A percentile compares a stretch with the other conserved stretches of the same genome.
These are phyloP conservation scores for Deroptyus accipitrinus DNA, from an alignment of 2,113 vertebrate genomes.

Conservation along the genomic window DNA sequence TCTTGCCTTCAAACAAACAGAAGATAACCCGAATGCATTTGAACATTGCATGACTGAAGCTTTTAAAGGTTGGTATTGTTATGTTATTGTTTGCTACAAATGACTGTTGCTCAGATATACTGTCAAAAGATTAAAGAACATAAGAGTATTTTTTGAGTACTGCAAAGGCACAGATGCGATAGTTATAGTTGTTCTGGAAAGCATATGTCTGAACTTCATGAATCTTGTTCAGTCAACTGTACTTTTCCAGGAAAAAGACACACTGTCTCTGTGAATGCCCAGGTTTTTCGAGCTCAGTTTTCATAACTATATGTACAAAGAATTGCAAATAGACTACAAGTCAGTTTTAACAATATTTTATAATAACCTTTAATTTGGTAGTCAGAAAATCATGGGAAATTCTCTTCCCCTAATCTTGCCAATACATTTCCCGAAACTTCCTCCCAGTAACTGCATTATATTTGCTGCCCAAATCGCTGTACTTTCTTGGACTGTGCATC, in stretches of 20 bases:
- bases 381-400: constrained; percentile 34
- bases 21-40: neutral
- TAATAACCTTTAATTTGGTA: neutral
- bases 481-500: neutral
- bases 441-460: neutral
- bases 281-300: neutral
- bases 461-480: neutral
- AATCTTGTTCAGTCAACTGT: neutral
- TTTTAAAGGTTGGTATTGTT: neutral
- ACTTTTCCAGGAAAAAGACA: constrained; percentile 18
- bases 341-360: neutral
- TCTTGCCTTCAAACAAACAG: neutral
- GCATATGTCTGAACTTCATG: neutral
- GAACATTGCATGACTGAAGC: neutral
- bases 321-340: neutral
- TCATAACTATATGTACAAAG: neutral
- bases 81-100: neutral
- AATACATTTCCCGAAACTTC: constrained; percentile 1
- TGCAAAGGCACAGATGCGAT: neutral
- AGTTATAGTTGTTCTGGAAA: neutral
- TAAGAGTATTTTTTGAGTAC: neutral
- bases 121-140: neutral
- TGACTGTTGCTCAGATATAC: neutral
- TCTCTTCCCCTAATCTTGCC: neutral
- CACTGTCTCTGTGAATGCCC: neutral